Evolutionary conservation across 92 coral and sea anemone genomes (phyloP), one percentile per base, ranked within the genome.

Genomic region (Phenganax stokvisi): DNA sequence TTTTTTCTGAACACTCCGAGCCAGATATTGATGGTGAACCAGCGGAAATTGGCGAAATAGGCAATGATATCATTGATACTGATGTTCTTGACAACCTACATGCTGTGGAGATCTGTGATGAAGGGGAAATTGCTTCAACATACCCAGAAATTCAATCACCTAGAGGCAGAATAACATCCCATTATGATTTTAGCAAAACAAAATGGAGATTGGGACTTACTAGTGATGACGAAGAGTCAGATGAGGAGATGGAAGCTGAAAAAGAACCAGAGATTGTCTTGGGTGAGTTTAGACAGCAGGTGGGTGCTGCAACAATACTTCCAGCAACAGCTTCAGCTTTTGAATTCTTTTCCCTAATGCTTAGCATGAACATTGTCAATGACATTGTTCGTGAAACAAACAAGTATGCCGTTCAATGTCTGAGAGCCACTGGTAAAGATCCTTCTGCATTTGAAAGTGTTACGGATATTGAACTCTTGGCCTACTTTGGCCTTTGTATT

Each of bases 321-420:
- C 47, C 47, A 37, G 47, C 9, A 1, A 2, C 71, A 0, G 15
- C n/a, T 11, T 11, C 71, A 11, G 71, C 17, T 2, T 2, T 65
- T 17, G 71, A 65, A 11, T 65, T 65, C 15, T 17, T 65, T 9
- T 0, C 0, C 11, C 27, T 65, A 65, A 11, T 65, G 71, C 1
- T 65, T 11, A 11, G n/a, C 71, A 11, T 65, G 71, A 65, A 65
- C 27, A 65, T 65, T 17, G 27, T 65, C n/a, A 17, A 17, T 11
- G 27, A 65, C 71, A 65, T 65, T 17, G 84, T 84, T 72, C 47
- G 51, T 13, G 87, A 84, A 59, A 85, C 87, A 13, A 85, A 85
- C 73, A 55, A 64, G 31, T 56, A 78, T 9, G 87, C 84, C 10
- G 52, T 56, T 10, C 68, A 79, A 58, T 67, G 52, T 25, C 60